A percentile compares a stretch with the other conserved stretches of the same genome.
These are phyloP conservation scores for Gymnocephalus cernua DNA, from an alignment of 2,113 vertebrate species.

Conservation along the genomic window DNA sequence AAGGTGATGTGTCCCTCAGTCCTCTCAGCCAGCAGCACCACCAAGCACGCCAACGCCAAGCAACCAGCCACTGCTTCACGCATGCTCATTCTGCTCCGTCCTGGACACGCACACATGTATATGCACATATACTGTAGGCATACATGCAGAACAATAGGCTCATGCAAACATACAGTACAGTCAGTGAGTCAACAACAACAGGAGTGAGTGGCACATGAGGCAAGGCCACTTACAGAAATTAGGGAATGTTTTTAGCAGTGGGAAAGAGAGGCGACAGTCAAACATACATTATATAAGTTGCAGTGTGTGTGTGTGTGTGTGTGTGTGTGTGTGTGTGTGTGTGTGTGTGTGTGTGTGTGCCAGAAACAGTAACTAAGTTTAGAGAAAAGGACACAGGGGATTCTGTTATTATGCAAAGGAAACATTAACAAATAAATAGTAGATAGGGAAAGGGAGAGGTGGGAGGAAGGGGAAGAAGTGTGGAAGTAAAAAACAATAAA, in stretches of 20 bases:
- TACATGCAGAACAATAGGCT: constrained; percentile 2
- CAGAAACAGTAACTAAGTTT: constrained; percentile 12
- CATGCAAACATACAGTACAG: not conserved
- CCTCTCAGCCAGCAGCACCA: constrained; percentile 83
- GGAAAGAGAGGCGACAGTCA: constrained; percentile 6
- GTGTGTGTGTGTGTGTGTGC: not conserved
- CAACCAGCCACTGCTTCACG: constrained; percentile 68
- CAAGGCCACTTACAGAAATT: not conserved
- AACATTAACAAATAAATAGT: constrained; percentile 40
- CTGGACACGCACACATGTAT: constrained; percentile 22
- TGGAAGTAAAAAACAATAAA: constrained; percentile 36
- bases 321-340: constrained; percentile 3
- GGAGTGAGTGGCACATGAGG: constrained; percentile 24
- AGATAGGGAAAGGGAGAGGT: constrained; percentile 28
- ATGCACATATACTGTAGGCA: constrained; percentile 3
- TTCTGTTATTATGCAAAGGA: constrained; percentile 48
- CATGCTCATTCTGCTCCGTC: constrained; percentile 77
- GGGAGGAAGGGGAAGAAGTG: not conserved
- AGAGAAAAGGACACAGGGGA: constrained; percentile 18
- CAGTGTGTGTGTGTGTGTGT: constrained; percentile 1
- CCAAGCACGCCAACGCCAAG: constrained; percentile 79
- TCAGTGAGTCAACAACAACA: not conserved
- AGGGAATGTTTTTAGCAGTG: not conserved
- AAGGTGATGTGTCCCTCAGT: constrained; percentile 87
- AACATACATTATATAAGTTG: constrained; percentile 19